Evolutionary conservation across 2,797 vertebrate species (phyloP).

Genomic region (Orestias chungarensis): DNA sequence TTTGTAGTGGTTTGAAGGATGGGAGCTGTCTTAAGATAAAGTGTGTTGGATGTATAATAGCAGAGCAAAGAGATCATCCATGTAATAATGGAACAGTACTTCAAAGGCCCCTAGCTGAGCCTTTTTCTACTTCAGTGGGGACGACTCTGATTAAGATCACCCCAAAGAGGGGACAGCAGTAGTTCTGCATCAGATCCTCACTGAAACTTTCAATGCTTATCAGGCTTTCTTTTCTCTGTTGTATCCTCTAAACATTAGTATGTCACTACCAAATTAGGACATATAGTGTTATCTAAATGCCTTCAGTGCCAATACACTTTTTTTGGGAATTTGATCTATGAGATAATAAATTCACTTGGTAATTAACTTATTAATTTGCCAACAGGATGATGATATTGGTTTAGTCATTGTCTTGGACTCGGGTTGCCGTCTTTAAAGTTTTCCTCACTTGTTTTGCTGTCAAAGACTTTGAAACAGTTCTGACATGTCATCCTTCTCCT

Average conservation of each 20-base stretch:
- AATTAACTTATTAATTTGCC: slow-evolving; percentile 69
- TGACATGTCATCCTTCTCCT: slow-evolving; percentile 33
- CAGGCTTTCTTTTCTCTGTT: slow-evolving; percentile 32
- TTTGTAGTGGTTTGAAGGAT: slow-evolving; percentile 46
- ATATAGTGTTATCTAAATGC: slow-evolving; percentile 35
- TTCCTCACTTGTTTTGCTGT: slow-evolving; percentile 29
- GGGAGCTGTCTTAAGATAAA: slow-evolving; percentile 35
- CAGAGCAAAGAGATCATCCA: slow-evolving; percentile 48
- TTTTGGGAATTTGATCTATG: slow-evolving; percentile 35
- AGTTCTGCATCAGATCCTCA: slow-evolving; percentile 32
- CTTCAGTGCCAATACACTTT: slow-evolving; percentile 25
- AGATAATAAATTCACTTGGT: slow-evolving; percentile 56
- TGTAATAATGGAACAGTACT: slow-evolving; percentile 56
- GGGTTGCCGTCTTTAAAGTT: slow-evolving; percentile 46
- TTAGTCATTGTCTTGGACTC: neutral
- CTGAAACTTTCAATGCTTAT: slow-evolving; percentile 50
- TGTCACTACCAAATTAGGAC: slow-evolving; percentile 40
- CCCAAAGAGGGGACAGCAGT: slow-evolving; percentile 51
- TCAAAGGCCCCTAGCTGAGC: slow-evolving; percentile 63
- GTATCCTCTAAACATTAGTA: slow-evolving; percentile 51
- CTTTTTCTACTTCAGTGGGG: slow-evolving; percentile 38
- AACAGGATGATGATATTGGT: slow-evolving; percentile 65
- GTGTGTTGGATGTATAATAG: slow-evolving; percentile 39
- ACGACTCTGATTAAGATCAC: slow-evolving; percentile 50
- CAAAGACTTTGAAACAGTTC: slow-evolving; percentile 35